Base-by-base conservation (phyloP, 2,113 vertebrate species). In the Cariama cristata region DNA sequence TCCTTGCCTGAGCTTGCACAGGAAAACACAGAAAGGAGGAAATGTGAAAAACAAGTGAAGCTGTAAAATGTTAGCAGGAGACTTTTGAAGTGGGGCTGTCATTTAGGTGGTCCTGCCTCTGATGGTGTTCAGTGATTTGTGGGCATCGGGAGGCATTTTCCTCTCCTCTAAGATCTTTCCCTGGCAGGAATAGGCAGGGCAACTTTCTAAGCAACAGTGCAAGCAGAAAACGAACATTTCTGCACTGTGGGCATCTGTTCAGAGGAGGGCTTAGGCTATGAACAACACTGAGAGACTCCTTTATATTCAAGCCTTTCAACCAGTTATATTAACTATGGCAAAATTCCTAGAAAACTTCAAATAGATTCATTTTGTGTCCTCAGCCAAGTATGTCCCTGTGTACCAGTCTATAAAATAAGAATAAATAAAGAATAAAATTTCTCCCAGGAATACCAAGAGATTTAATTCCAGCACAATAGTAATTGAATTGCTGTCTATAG, bases 61-160 rank as follows among this genome's bases (percentile, higher is more conserved):
- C 33, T 66, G 14, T 28, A 27, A 73, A 64, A 58, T 1, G 4
- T 16, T 38, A 74, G 67, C 90, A 30, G 52, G n/a, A 64, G 23
- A 66, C 7, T n/a, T 88, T 64, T 20, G 69, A 62, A 32, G 56
- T 12, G n/a, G 35, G 38, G 35, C 28, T 79, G 35, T 67, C n/a
- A 33, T 42, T 81, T 28, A n/a, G 27, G 47, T 20, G 49, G 7
- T 19, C 40, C 27, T 84, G 16, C 15, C 21, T 35, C 24, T 3
- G 0, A 1, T 2, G 26, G 8, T 13, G 10, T 4, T 67, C 0
- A 1, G 24, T 5, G 15, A 24, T 38, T 33, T 0, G 0, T 33
- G 52, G 20, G 24, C 49, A 66, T 14, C 3, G 4, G 24, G n/a
- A 79, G 47, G 66, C 17, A 42, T 58, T 44, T 50, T 38, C 35